Base-by-base conservation (phyloP, 2,113 vertebrate genomes). In the Boleophthalmus pectinirostris region DNA sequence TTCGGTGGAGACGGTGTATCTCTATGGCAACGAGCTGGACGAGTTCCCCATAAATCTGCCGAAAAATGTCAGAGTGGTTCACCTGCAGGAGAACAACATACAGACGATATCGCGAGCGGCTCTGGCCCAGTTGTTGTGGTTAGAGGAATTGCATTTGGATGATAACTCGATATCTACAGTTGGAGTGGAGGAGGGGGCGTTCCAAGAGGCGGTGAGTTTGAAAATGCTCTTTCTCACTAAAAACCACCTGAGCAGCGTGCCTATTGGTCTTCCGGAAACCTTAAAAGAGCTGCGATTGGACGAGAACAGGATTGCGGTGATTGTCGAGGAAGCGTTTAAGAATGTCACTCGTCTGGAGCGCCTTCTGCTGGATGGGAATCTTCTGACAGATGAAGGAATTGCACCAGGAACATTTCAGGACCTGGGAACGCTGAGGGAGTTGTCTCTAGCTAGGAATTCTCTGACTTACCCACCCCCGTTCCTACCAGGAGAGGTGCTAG, bases 71-170 rank as follows among this genome's bases (percentile, higher is more conserved):
- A 89, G 90, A 63, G 92, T 97, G 79, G 95, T 98, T 63, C 96
- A 98, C 75, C 82, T 98, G 86, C 96, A 98, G 91, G 96, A 98
- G 89, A 98, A 98, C 90, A 97, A 97, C 85, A 97, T 98, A 75
- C 96, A 97, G 90, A 97, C 96, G 29, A 95, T 98, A 81, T 97
- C 96, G 12, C 91, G 93, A 69, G 94, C 90, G 0, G 95, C 96
- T 14, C 93, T 98, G 15, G 94, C 95, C 60, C 96, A 97, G 90
- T 94, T 98, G 47, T 88, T 95, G 67, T 95, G 94, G 83, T 91
- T 97, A 3, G 96, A 98, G 86, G 95, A 97, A 83, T 90, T 98
- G 1, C 96, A 96, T 65, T 87, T 98, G 75, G 96, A 98, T 75
- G 96, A 97, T 79, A 98, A 98, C 80, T 97, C 96, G 11, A 96